Evolutionary conservation across 2,113 vertebrate genomes (phyloP).

Genomic region (Sclerurus mexicanus): DNA sequence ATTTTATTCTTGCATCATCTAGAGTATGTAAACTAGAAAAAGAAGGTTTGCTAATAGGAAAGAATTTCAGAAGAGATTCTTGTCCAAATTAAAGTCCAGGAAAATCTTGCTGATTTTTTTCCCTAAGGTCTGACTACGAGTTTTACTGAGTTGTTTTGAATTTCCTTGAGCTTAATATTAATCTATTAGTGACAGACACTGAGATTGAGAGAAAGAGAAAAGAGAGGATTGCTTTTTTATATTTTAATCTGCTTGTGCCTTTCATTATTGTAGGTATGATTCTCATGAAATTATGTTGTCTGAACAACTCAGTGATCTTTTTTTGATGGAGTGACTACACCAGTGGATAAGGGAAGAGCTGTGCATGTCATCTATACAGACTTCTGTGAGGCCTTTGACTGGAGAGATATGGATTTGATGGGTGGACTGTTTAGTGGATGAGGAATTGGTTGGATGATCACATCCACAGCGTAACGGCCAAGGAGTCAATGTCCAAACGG

Average conservation of each 20-base stretch:
- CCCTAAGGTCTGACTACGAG: background rate
- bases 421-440: background rate
- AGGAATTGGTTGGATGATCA: background rate
- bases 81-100: background rate
- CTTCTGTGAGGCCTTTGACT: background rate
- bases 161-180: background rate
- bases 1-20: background rate
- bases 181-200: background rate
- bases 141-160: background rate
- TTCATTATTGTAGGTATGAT: background rate
- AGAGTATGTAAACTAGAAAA: background rate
- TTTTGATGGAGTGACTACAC: background rate
- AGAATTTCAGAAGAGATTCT: background rate
- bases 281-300: background rate
- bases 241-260: background rate
- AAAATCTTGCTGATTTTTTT: background rate
- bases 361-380: rapidly evolving
- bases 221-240: background rate
- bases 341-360: background rate
- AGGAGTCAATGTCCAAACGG: background rate
- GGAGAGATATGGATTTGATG: background rate
- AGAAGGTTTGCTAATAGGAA: rapidly evolving
- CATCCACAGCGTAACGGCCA: background rate
- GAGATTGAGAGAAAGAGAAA: background rate
- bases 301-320: background rate